Conservation (phyloP, 2,888 invertebrate species). For the Lymantria dispar region DNA sequence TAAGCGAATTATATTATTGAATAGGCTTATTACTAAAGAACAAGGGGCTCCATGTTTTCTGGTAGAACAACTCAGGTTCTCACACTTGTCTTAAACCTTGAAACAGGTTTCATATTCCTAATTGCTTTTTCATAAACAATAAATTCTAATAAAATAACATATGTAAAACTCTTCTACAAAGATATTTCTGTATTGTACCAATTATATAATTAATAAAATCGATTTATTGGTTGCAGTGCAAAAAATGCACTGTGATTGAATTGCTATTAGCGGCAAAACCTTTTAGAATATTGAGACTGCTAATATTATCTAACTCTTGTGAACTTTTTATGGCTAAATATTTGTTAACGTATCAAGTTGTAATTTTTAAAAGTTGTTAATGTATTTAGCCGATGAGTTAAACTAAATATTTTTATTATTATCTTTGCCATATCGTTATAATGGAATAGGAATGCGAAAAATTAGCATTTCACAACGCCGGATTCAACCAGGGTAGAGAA, state of each 20-base stretch:
- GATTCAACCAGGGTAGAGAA: too few species aligned
- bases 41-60: constrained; percentile 6
- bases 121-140: constrained; percentile 34
- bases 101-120: constrained; percentile 33
- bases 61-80: constrained; percentile 35
- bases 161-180: constrained; percentile 16
- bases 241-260: constrained; percentile 20
- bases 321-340: too few species aligned
- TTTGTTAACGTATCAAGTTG: too few species aligned
- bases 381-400: too few species aligned
- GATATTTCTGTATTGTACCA: constrained; percentile 18
- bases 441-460: too few species aligned
- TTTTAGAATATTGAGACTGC: background rate
- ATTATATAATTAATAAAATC: constrained; percentile 24
- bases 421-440: too few species aligned
- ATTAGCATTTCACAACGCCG: too few species aligned
- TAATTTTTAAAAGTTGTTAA: too few species aligned
- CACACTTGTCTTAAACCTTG: constrained; percentile 44
- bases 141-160: constrained; percentile 32
- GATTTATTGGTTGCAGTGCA: constrained; percentile 13
- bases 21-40: constrained; percentile 57
- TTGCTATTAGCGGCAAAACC: constrained; percentile 5
- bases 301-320: background rate
- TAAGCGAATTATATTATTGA: constrained; percentile 51
- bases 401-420: too few species aligned